Conservation (phyloP, 2,113 vertebrate species). For the Cryptomyrus ogoouensis region DNA sequence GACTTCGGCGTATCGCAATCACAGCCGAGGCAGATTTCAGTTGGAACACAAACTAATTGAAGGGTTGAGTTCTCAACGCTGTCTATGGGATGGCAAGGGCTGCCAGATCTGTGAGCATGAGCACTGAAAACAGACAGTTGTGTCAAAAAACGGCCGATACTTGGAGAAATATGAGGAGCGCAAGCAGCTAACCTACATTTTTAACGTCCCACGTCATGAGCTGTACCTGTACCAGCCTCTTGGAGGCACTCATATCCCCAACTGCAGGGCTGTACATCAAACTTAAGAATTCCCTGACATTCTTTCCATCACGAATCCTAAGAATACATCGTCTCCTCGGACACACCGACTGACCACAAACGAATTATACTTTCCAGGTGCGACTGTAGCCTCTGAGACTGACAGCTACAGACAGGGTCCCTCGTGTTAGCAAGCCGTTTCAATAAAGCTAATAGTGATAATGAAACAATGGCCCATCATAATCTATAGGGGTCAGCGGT, state of each 20-base stretch:
- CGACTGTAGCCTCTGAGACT: too few relatives aligned
- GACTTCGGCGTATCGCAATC: conserved; percentile 55
- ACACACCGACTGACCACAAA: neutral
- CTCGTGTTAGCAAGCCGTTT: too few relatives aligned
- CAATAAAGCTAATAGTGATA: too few relatives aligned
- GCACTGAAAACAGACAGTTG: conserved; percentile 52
- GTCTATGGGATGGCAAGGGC: conserved; percentile 53
- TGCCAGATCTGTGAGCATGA: conserved; percentile 49
- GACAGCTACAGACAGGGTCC: neutral
- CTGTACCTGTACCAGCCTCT: conserved; percentile 28
- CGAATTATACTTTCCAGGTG: neutral
- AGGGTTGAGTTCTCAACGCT: conserved; percentile 45
- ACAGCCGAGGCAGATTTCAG: conserved; percentile 46
- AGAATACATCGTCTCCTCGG: neutral
- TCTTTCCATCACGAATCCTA: neutral
- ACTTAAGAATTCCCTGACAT: neutral
- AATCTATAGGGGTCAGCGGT: neutral
- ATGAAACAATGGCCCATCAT: too few relatives aligned
- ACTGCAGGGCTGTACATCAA: neutral
- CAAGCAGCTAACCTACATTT: conserved; percentile 52
- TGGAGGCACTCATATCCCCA: conserved; percentile 29
- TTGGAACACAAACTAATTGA: conserved; percentile 60
- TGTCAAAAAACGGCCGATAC: conserved; percentile 35
- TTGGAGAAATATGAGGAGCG: conserved; percentile 39
- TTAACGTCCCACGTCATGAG: conserved; percentile 48